Conservation (phyloP, 2,888 invertebrate genomes). For the Congeria kusceri region DNA sequence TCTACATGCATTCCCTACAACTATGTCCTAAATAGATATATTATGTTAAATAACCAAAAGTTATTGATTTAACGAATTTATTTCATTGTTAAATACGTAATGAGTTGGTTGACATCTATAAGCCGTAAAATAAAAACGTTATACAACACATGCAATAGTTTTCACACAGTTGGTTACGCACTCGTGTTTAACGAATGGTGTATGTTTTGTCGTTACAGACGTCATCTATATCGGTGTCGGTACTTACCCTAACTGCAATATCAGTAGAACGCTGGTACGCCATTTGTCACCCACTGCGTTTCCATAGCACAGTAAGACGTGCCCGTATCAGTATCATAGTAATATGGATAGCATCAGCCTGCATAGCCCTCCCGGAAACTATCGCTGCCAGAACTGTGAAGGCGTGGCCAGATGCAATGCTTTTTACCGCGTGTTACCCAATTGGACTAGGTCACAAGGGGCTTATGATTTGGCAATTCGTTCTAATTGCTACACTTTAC, state of each 20-base stretch:
- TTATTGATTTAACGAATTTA: too few species aligned
- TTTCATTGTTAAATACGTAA: too few species aligned
- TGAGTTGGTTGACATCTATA: too few species aligned
- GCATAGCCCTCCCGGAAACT: conserved; percentile 79
- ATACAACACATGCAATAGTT: too few species aligned
- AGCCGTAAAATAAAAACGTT: too few species aligned
- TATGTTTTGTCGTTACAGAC: conserved; percentile 88
- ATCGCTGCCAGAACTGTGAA: conserved; percentile 65
- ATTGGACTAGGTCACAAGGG: conserved; percentile 41
- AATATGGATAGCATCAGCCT: conserved; percentile 92
- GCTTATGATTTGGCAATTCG: conserved; percentile 69
- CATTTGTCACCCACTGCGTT: conserved; percentile 95
- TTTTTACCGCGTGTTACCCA: conserved; percentile 70
- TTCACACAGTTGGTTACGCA: too few species aligned
- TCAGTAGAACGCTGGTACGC: conserved; percentile 98
- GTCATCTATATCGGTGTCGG: conserved; percentile 96
- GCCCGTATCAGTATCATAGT: conserved; percentile 93
- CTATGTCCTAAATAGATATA: too few species aligned
- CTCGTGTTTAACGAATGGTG: too few species aligned
- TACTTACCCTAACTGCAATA: conserved; percentile 96
- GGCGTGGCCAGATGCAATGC: conserved; percentile 56
- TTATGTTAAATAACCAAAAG: too few species aligned
- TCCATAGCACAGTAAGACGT: conserved; percentile 92
- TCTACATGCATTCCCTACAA: too few species aligned
- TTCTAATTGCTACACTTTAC: conserved; percentile 88